Conservation (phyloP, 2,113 vertebrate genomes). For the Mesoclemmys tuberculata region DNA sequence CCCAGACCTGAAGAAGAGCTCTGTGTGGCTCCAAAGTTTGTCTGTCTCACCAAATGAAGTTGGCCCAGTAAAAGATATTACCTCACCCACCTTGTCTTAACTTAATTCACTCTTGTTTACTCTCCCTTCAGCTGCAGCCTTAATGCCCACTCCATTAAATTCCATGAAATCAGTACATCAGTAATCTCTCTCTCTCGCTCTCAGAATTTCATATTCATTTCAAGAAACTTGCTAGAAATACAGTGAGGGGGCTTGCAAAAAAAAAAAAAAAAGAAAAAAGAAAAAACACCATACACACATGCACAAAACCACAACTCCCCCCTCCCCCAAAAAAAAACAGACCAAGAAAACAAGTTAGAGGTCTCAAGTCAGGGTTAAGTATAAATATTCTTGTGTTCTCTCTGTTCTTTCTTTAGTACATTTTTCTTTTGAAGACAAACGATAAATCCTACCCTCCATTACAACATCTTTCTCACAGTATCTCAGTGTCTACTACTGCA, state of each 20-base stretch:
- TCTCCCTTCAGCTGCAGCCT: neutral
- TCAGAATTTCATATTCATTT: neutral
- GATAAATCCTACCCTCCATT: neutral
- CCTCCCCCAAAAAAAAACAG: neutral
- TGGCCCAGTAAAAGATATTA: neutral
- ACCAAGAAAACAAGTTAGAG: neutral
- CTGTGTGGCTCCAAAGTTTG: neutral
- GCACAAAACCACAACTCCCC: no score
- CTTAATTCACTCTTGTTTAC: neutral
- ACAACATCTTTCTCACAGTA: rapidly evolving
- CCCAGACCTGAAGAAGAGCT: neutral
- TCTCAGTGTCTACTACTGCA: rapidly evolving
- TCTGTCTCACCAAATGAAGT: neutral
- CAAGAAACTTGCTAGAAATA: neutral
- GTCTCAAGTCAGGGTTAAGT: neutral
- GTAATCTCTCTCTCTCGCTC: neutral
- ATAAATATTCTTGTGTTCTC: neutral
- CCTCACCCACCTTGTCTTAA: neutral
- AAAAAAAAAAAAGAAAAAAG: neutral
- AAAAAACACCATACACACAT: no score
- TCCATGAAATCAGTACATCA: neutral
- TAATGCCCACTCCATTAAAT: neutral
- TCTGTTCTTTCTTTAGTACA: rapidly evolving
- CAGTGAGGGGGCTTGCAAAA: neutral
- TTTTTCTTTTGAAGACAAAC: neutral